Evolutionary conservation across 2,113 vertebrate species (phyloP).

Genomic region (Gambusia holbrooki): DNA sequence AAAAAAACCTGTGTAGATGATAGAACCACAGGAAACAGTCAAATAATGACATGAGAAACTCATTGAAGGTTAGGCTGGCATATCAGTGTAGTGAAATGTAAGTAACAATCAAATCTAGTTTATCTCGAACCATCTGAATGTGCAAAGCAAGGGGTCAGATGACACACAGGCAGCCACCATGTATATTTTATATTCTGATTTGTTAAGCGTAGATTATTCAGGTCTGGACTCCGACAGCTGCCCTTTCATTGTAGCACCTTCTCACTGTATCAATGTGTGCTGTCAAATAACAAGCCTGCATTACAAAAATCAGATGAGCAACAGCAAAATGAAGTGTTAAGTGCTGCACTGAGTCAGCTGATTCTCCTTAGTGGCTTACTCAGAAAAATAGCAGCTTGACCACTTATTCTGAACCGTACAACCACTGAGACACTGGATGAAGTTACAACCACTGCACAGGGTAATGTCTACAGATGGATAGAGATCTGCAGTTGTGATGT

Average conservation of each 20-base stretch:
- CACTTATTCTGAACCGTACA: no score
- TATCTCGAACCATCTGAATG: not conserved
- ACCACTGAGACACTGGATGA: no score
- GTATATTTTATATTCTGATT: not conserved
- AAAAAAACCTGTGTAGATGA: slow-evolving; percentile 11
- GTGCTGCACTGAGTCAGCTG: not conserved
- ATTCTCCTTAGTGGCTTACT: not conserved
- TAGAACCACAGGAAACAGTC: not conserved
- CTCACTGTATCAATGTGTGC: no score
- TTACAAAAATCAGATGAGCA: not conserved
- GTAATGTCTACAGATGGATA: no score
- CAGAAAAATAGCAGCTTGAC: no score
- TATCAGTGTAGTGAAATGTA: not conserved
- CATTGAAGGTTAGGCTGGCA: not conserved
- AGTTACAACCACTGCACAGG: no score
- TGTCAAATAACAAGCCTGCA: not conserved
- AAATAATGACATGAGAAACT: not conserved
- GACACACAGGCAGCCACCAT: no score
- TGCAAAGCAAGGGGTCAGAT: not conserved
- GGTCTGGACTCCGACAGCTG: not conserved
- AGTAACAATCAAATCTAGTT: not conserved
- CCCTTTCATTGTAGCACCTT: not conserved
- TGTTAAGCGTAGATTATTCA: not conserved
- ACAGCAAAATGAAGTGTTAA: not conserved
- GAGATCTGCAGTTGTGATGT: no score